Conservation (phyloP, 2,113 vertebrate genomes). For the Sceloporus tristichus region DNA sequence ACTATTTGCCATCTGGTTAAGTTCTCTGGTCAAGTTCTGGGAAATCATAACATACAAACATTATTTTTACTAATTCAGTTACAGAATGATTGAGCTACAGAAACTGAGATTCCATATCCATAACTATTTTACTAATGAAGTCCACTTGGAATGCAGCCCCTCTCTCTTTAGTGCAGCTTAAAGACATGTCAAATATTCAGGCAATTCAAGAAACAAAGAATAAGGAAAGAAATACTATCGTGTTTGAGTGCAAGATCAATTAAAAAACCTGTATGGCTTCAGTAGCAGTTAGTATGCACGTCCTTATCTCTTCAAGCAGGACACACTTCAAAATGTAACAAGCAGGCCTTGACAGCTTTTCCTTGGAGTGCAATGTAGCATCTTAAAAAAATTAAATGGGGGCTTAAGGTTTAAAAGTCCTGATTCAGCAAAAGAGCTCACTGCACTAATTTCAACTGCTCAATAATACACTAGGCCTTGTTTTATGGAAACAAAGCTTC, state of each 20-base stretch:
- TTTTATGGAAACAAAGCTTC: conserved; percentile 39
- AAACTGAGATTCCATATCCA: background rate
- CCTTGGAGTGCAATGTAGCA: conserved; percentile 35
- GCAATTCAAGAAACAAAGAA: background rate
- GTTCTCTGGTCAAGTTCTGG: background rate
- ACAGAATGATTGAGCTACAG: background rate
- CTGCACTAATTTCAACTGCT: conserved; percentile 16
- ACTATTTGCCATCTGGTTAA: background rate
- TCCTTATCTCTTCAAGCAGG: background rate
- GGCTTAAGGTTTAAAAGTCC: background rate
- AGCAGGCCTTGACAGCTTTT: conserved; percentile 31
- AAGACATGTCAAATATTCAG: background rate
- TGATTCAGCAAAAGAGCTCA: conserved; percentile 22
- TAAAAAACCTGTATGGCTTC: background rate
- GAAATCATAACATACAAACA: background rate
- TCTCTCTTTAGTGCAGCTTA: background rate
- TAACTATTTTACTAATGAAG: background rate
- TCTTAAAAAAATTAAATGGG: conserved; percentile 45
- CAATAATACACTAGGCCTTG: background rate
- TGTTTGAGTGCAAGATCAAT: background rate
- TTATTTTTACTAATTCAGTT: background rate
- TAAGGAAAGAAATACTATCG: background rate
- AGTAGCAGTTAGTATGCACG: conserved; percentile 20
- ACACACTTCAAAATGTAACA: conserved; percentile 20
- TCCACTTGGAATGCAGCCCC: background rate